Base-by-base conservation (phyloP, 2,113 vertebrate species). In the Odobenus rosmarus region DNA sequence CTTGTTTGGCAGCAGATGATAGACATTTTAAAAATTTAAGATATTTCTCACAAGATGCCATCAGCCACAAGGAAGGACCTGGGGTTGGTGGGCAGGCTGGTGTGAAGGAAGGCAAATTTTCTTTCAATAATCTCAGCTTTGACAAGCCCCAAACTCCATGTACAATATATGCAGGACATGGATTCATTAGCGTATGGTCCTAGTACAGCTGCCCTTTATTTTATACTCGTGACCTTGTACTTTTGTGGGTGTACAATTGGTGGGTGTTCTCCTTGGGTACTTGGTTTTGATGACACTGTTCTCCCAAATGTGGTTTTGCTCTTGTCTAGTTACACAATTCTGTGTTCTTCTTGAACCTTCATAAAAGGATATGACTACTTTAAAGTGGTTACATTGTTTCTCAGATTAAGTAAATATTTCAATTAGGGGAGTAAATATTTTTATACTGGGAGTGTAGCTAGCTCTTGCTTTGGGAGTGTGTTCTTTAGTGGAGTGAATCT, bases 261-360 rank as follows among this genome's bases (percentile, higher is more conserved):
- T 49, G 36, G 18, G 15, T 21, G 16, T 93, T 93, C 86, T 59
- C 74, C 55, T 76, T 28, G 46, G 13, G 76, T 39, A 84, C 53
- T 61, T 76, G 19, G 11, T 71, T 51, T 90, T 51, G 59, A 57
- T 55, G 86, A 57, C 8, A 81, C 23, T 64, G 14, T 85, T 86
- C 67, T 86, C 67, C 33, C 8, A 85, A 90, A 87, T 90, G n/a
- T 77, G 59, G 31, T 69, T 90, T 93, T 51, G 53, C 31, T 95
- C 59, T 92, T 33, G 26, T 42, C 49, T 94, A 74, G 28, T 77
- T 74, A 76, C 85, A 74, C 79, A 90, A 83, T 53, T 64, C 49
- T 72, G 8, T 49, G 28, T 72, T 86, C n/a, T 55, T 85, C 88
- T 8, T 90, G 15, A 42, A 42, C 64, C 9, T 86, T 80, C 19